These are phyloP conservation scores for human DNA, from an alignment of 2,113 vertebrate genomes.

Conservation along the genomic window GRCh38 chr13:105501501-105502000, in stretches of 20 bases:
- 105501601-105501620: neutral
- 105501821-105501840: neutral
- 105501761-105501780: neutral
- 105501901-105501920: neutral
- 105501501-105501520: fast-evolving
- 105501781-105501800: neutral
- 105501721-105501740: neutral
- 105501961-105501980: neutral
- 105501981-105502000: neutral
- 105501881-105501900: neutral
- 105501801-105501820: neutral
- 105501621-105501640: neutral
- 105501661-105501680: neutral
- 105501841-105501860: neutral
- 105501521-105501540: neutral
- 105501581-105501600: neutral
- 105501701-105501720: neutral
- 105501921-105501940: no score
- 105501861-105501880: neutral
- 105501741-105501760: neutral
- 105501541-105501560: neutral
- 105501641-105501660: neutral
- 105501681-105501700: neutral
- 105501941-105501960: neutral
- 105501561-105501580: neutral